Conservation (phyloP, 1,140 invertebrate species). For the Thrips palmi region DNA sequence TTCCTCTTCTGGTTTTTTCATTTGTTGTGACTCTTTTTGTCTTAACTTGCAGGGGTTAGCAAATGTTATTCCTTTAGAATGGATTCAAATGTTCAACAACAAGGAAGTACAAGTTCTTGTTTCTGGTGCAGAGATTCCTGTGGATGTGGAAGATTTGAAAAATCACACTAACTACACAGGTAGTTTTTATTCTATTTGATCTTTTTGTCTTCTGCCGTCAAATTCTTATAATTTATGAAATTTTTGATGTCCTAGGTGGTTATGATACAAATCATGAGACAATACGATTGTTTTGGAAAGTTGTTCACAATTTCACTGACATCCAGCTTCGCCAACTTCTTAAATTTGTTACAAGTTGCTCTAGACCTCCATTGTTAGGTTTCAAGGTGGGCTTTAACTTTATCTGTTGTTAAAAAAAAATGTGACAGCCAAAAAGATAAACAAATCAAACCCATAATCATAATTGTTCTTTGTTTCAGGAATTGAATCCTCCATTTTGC, state of each 20-base stretch:
- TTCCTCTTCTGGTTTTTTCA: constrained; percentile 1
- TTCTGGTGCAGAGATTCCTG: constrained; percentile 79
- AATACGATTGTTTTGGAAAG: constrained; percentile 66
- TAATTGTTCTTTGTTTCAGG: constrained; percentile 32
- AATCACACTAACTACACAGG: constrained; percentile 64
- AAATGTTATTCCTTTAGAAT: constrained; percentile 75
- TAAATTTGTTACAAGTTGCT: constrained; percentile 95
- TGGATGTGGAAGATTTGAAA: constrained; percentile 79
- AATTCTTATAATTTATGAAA: constrained; percentile 8
- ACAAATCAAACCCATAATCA: neutral
- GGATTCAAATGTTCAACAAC: constrained; percentile 88
- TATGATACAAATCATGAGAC: constrained; percentile 62
- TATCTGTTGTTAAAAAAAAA: constrained; percentile 7
- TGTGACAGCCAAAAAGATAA: constrained; percentile 9
- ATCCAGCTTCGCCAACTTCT: constrained; percentile 68
- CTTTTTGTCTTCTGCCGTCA: neutral
- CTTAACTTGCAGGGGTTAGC: constrained; percentile 57
- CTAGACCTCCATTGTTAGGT: constrained; percentile 85
- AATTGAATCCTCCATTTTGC: constrained; percentile 84
- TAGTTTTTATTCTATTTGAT: constrained; percentile 16
- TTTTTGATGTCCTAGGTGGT: constrained; percentile 40
- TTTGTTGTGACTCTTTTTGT: constrained; percentile 9
- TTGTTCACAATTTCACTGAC: constrained; percentile 67
- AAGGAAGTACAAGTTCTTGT: constrained; percentile 87
- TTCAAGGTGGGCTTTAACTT: constrained; percentile 53